These are phyloP conservation scores for Agapostemon virescens DNA, from an alignment of 2,888 invertebrate genomes.

Conservation along the genomic window DNA sequence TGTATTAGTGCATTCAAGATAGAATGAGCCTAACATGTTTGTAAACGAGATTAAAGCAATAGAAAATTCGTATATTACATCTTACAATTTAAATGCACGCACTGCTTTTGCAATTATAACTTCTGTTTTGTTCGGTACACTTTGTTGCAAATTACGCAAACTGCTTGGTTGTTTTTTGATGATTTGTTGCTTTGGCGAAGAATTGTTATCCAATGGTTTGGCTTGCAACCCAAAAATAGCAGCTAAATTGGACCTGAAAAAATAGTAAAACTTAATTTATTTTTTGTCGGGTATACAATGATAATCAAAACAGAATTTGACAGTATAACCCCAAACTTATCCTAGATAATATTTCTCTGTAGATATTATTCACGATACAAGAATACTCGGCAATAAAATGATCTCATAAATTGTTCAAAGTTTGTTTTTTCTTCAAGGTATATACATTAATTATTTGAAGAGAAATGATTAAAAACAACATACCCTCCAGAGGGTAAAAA, in stretches of 20 bases:
- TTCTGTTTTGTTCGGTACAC: slow-evolving; percentile 66
- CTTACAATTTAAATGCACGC: slow-evolving; percentile 74
- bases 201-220: slow-evolving; percentile 37
- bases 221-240: slow-evolving; percentile 69
- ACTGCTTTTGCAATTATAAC: slow-evolving; percentile 74
- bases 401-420: neutral
- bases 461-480: slow-evolving; percentile 35
- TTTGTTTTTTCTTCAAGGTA: neutral
- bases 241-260: slow-evolving; percentile 72
- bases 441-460: neutral
- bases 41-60: neutral
- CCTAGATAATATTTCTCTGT: neutral
- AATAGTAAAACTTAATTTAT: neutral
- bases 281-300: neutral
- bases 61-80: neutral
- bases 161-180: slow-evolving; percentile 56
- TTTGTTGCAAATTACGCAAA: slow-evolving; percentile 53
- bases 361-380: slow-evolving; percentile 7
- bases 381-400: neutral
- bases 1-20: neutral
- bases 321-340: slow-evolving; percentile 13
- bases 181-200: slow-evolving; percentile 49
- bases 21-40: neutral
- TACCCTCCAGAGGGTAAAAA: slow-evolving; percentile 73
- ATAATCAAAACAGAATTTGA: neutral